Conservation (phyloP, 2,888 invertebrate genomes). For the Eupithecia centaureata region DNA sequence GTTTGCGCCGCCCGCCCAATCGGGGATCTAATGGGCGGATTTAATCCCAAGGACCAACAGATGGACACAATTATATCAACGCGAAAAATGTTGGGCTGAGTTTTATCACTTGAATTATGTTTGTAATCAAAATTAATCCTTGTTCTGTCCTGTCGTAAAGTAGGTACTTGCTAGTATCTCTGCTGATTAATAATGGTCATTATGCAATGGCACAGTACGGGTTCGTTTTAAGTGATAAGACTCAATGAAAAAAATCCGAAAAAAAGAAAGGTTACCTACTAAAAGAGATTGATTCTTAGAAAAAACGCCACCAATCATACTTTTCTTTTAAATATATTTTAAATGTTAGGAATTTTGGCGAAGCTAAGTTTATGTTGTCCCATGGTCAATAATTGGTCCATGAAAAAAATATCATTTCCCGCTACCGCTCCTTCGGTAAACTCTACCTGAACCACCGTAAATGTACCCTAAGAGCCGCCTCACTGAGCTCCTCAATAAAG, state of each 20-base stretch:
- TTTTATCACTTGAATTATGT: constrained; percentile 2
- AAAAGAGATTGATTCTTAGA: not conserved
- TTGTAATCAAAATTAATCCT: constrained; percentile 6
- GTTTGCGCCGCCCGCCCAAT: constrained; percentile 38
- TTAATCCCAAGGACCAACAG: constrained; percentile 43
- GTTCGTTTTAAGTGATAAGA: not conserved
- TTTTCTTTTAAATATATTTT: too few relatives aligned
- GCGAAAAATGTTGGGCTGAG: not conserved
- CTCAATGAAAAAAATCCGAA: too few relatives aligned
- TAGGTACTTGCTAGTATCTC: not conserved
- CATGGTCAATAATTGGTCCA: not conserved
- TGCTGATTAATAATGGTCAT: not conserved
- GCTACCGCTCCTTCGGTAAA: not conserved
- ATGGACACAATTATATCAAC: constrained; percentile 27
- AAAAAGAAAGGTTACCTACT: not conserved
- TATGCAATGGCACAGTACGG: not conserved
- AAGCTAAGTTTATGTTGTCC: not conserved
- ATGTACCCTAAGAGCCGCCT: not conserved
- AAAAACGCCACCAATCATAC: not conserved
- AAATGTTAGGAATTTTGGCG: too few relatives aligned
- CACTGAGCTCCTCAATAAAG: not conserved
- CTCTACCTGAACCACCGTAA: not conserved
- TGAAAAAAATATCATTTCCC: not conserved
- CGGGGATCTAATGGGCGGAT: constrained; percentile 36
- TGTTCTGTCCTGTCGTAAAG: not conserved